Evolutionary conservation across 2,888 invertebrate genomes (phyloP), one percentile per base, ranked within the genome.

Genomic region (Apodemia duryi): DNA sequence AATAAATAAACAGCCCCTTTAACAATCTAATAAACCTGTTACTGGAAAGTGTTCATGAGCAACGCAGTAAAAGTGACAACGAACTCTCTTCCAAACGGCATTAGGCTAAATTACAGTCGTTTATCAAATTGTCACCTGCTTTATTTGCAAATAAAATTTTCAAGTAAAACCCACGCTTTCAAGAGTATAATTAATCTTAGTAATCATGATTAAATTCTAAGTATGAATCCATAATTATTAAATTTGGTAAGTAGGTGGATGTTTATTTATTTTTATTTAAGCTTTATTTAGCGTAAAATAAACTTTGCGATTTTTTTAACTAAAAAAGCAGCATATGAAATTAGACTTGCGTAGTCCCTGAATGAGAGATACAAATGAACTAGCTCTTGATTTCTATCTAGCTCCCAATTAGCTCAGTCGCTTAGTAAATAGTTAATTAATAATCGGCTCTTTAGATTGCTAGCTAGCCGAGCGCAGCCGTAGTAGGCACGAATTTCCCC

Each of bases 101-200:
- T 71, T 71, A 68, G 67, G 67, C 65, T 70, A 71, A 72, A 73
- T 73, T 72, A 72, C 69, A 69, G 66, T 70, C 73, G 69, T 73
- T 71, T 70, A 72, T 73, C 72, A 73, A 73, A 71, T 73, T 73
- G 72, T 72, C 73, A 73, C 73, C 73, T 73, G 72, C 65, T 71
- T 73, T 70, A 73, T 72, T 72, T 67, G 71, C 69, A 63, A 72
- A 71, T 72, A 73, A 72, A 71, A 70, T 71, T 72, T 66, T 68
- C 63, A 32, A 38, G 65, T 67, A 66, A 66, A 66, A 66, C 65
- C 62, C 65, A 65, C 66, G 73, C 67, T 73, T 73, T 73, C 69
- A 69, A 68, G 67, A 70, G 69, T 63, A 67, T 68, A 69, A 73
- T 73, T 71, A 73, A 72, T 72, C 70, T 65, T 63, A 66, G 70